These are phyloP conservation scores for Diadegma fenestrale DNA, from an alignment of 2,888 invertebrate genomes.

Conservation along the genomic window DNA sequence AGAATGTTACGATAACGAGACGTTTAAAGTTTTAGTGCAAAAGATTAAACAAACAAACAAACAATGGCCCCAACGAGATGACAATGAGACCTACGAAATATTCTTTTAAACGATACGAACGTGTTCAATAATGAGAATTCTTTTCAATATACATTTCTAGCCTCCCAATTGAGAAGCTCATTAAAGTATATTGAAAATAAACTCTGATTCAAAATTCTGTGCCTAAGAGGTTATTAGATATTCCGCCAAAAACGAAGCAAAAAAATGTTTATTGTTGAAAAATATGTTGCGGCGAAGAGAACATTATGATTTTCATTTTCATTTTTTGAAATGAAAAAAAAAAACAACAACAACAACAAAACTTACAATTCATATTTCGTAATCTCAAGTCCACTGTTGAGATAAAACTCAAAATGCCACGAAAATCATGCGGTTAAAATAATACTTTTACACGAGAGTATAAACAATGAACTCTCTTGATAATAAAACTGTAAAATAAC, in stretches of 20 bases:
- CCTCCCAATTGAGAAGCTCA: not conserved
- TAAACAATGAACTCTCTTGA: slow-evolving; percentile 6
- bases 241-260: slow-evolving; percentile 9
- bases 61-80: slow-evolving; percentile 33
- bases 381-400: slow-evolving; percentile 12
- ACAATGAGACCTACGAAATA: slow-evolving; percentile 20
- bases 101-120: slow-evolving; percentile 27
- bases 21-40: slow-evolving; percentile 11
- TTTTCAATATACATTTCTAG: slow-evolving; percentile 18
- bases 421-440: slow-evolving; percentile 12
- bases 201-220: slow-evolving; percentile 11
- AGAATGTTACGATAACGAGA: slow-evolving; percentile 15
- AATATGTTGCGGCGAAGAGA: not conserved
- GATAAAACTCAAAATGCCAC: slow-evolving; percentile 10
- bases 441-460: slow-evolving; percentile 19
- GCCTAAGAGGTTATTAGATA: slow-evolving; percentile 14
- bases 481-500: slow-evolving; percentile 30
- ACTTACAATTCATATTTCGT: not conserved
- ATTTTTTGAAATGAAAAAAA: not conserved
- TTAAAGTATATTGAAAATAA: not conserved
- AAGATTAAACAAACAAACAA: not conserved
- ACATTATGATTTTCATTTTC: not conserved
- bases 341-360: not conserved
- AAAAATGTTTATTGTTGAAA: slow-evolving; percentile 8
- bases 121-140: slow-evolving; percentile 33